Base-by-base conservation (phyloP, 2,888 invertebrate genomes). In the Sphaerophoria taeniata region DNA sequence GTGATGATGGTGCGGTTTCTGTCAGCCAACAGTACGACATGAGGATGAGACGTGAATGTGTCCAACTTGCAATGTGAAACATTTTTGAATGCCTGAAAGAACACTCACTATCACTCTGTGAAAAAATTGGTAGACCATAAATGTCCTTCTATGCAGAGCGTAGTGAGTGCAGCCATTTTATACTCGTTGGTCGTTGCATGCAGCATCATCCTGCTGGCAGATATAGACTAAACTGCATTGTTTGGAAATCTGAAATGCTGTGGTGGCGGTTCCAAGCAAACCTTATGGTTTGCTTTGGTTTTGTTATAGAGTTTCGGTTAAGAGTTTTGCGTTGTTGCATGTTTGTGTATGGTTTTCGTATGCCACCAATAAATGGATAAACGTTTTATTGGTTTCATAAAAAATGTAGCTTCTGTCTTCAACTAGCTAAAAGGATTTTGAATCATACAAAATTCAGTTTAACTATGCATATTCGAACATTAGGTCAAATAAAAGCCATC, bases 101-200 rank as follows among this genome's bases (percentile, higher is more conserved):
- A 34, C 43, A 43, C n/a, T n/a, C n/a, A n/a, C n/a, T n/a, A n/a
- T n/a, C 74, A 65, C 47, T 65, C n/a, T 73, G 45, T 31, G 60
- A 75, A 80, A 56, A 63, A 70, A 73, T 79, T 60, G 79, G 73
- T 75, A 63, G 70, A 80, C 75, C 80, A 75, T 70, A 70, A 71
- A 82, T 82, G 61, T 69, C 72, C 61, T 49, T 67, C 61, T 77
- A 77, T 73, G 33, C 77, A 77, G 82, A 82, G 82, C 77, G 61
- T 67, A 77, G 72, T 53, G 55, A 77, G 69, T 73, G 72, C 24
- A 69, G 72, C n/a, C 61, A 39, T 67, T 16, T 39, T 67, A 60
- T 34, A 43, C n/a, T n/a, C n/a, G n/a, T n/a, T n/a, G n/a, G n/a
- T n/a, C 60, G 51, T 34, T 34, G 51, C 51, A 9, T 16, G 34